A percentile compares a stretch with the other conserved stretches of the same genome.
Conservation (phyloP, 2,888 invertebrate species). For the Terebella lapidaria region DNA sequence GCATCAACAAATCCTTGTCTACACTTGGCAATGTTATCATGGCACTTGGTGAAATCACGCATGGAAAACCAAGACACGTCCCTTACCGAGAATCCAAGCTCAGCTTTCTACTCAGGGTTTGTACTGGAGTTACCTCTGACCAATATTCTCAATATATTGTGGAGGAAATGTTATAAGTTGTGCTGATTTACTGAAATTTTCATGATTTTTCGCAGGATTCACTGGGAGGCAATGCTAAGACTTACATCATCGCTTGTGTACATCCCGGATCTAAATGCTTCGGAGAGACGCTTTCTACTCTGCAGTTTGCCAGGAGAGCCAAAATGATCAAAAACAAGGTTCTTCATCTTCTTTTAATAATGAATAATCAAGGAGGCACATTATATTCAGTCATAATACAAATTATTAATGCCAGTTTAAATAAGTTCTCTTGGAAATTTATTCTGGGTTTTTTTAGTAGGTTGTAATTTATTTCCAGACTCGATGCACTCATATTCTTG, state of each 20-base stretch:
- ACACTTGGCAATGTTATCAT: conserved; percentile 53
- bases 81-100: conserved; percentile 54
- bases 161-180: not conserved
- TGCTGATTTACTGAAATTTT: not conserved
- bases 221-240: conserved; percentile 54
- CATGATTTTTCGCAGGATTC: conserved; percentile 44
- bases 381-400: no score
- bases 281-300: conserved; percentile 52
- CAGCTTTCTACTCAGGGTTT: conserved; percentile 52
- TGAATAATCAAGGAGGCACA: no score
- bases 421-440: no score
- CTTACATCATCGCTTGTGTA: conserved; percentile 53
- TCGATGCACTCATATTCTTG: no score
- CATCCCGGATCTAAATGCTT: conserved; percentile 52
- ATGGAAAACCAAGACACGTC: conserved; percentile 45
- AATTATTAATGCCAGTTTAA: no score
- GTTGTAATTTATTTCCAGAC: no score
- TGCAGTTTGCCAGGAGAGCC: conserved; percentile 52
- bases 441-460: no score
- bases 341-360: conserved; percentile 7
- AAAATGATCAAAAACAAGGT: conserved; percentile 54
- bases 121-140: conserved; percentile 11
- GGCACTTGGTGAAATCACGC: conserved; percentile 38
- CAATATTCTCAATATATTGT: not conserved
- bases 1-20: conserved; percentile 53